Percentiles rank a stretch among this genome's conserved stretches.
Evolutionary conservation across 2,797 vertebrate species (phyloP).

Genomic region (Coreius guichenoti): DNA sequence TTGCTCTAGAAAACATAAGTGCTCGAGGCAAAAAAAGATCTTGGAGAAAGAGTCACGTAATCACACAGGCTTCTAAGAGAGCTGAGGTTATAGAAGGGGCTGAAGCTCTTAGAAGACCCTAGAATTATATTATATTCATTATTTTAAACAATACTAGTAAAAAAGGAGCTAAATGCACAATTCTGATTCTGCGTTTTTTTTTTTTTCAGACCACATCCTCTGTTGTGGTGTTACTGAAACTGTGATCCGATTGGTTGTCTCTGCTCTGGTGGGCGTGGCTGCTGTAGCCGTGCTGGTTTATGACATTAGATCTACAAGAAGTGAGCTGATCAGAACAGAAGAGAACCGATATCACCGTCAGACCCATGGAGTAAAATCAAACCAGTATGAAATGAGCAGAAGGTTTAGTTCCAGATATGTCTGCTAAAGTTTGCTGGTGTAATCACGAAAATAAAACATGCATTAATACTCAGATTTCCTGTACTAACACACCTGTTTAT

Average conservation of each 20-base stretch:
- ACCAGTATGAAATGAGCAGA: background rate
- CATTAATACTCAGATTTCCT: background rate
- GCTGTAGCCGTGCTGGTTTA: background rate
- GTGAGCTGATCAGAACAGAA: background rate
- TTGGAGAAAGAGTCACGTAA: background rate
- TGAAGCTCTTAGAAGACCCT: background rate
- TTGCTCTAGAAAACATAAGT: background rate
- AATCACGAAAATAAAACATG: background rate
- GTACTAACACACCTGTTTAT: background rate
- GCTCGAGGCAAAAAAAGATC: background rate
- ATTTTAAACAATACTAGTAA: background rate
- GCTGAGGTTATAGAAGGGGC: background rate
- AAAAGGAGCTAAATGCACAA: no score
- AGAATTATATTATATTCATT: background rate
- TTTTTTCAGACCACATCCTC: background rate
- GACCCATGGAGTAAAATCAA: background rate
- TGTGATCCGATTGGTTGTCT: background rate
- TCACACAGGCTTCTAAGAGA: background rate
- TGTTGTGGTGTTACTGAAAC: no score
- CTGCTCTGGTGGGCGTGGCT: background rate
- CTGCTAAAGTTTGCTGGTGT: background rate
- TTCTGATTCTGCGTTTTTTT: background rate
- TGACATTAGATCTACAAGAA: slow-evolving; percentile 2
- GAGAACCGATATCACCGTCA: background rate
- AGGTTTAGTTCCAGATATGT: background rate